A percentile compares a stretch with the other conserved stretches of the same genome.
Conservation (phyloP, 2,888 invertebrate genomes). For the Orthosia gothica region DNA sequence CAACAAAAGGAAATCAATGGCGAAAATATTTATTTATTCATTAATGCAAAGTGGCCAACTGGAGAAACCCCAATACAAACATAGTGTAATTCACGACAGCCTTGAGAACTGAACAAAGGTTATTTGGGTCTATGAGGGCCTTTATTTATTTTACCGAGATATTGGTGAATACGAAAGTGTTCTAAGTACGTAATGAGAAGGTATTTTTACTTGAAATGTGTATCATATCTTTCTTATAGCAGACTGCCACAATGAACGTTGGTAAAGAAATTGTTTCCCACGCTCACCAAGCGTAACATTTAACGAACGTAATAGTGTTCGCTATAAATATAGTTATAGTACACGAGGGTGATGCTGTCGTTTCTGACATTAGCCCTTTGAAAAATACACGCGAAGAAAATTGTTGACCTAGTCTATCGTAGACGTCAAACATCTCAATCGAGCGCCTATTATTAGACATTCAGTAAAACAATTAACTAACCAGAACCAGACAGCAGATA, state of each 20-base stretch:
- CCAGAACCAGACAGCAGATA: conserved; percentile 47
- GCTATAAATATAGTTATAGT: neutral
- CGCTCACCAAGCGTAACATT: conserved; percentile 24
- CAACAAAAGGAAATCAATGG: conserved; percentile 64
- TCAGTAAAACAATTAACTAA: conserved; percentile 45
- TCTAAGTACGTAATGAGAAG: conserved; percentile 18
- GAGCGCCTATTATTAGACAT: conserved; percentile 19
- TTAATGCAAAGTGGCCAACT: conserved; percentile 64
- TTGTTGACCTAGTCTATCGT: neutral
- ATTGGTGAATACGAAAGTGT: conserved; percentile 37
- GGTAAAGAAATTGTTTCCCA: conserved; percentile 35
- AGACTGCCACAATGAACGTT: neutral
- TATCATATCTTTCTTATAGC: conserved; percentile 4
- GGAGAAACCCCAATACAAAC: conserved; percentile 58
- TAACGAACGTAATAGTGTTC: conserved; percentile 13
- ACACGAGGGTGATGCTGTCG: neutral
- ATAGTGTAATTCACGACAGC: conserved; percentile 50
- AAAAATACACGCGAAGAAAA: conserved; percentile 12
- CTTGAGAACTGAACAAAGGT: conserved; percentile 46
- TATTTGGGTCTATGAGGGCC: conserved; percentile 33
- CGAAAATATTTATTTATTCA: conserved; percentile 72
- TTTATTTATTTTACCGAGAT: conserved; percentile 41
- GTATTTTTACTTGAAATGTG: conserved; percentile 25
- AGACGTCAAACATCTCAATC: conserved; percentile 20
- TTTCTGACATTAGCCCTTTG: neutral